These are phyloP conservation scores for Melinaea menophilus DNA, from an alignment of 2,888 invertebrate genomes.

Conservation along the genomic window DNA sequence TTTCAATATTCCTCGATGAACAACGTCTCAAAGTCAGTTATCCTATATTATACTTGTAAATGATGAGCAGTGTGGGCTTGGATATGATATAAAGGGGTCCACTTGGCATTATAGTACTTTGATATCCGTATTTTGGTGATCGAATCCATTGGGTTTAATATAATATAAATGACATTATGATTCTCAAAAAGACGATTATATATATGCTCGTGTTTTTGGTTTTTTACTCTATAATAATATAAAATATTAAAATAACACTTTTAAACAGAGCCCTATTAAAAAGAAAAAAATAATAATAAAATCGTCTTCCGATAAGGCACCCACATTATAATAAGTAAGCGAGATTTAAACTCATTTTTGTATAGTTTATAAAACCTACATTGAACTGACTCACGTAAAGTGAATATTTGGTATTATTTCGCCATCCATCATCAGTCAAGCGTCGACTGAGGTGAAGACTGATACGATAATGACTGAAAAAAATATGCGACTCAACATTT, in stretches of 20 bases:
- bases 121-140: slow-evolving; percentile 13
- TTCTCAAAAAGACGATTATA: too few relatives aligned
- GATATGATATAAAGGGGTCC: slow-evolving; percentile 19
- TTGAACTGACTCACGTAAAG: slow-evolving; percentile 9
- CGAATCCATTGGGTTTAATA: neutral
- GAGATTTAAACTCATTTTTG: too few relatives aligned
- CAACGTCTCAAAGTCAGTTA: slow-evolving; percentile 37
- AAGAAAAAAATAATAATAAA: too few relatives aligned
- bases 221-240: too few relatives aligned
- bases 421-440: slow-evolving; percentile 38
- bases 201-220: too few relatives aligned
- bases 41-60: slow-evolving; percentile 41
- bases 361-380: too few relatives aligned
- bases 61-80: slow-evolving; percentile 33
- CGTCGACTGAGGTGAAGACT: slow-evolving; percentile 31
- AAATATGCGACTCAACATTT: slow-evolving; percentile 23
- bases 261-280: too few relatives aligned
- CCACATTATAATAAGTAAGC: too few relatives aligned
- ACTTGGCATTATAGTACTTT: slow-evolving; percentile 17
- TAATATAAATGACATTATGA: neutral
- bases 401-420: slow-evolving; percentile 32
- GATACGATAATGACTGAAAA: slow-evolving; percentile 35
- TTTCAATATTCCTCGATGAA: slow-evolving; percentile 34
- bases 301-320: too few relatives aligned
- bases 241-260: too few relatives aligned